Evolutionary conservation across 2,113 vertebrate species (phyloP).

Genomic region (Plecotus auritus): DNA sequence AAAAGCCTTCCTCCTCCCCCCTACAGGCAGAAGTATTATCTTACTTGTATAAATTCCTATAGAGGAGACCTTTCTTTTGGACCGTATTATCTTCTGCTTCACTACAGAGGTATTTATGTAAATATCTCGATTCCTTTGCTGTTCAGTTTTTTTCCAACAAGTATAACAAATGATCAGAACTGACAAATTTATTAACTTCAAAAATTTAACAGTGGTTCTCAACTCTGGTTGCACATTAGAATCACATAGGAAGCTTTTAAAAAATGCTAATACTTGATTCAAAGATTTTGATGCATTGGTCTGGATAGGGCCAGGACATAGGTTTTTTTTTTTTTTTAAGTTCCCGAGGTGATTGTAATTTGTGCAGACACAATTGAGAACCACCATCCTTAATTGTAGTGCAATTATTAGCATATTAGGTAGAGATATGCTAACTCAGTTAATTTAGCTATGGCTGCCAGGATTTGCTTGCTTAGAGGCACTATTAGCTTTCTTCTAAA

Average conservation of each 20-base stretch:
- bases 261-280: constrained; percentile 13
- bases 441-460: background rate
- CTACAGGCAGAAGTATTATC: background rate
- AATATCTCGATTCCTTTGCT: background rate
- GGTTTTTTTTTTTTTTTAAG: constrained; percentile 15
- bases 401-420: background rate
- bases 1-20: background rate
- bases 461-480: background rate
- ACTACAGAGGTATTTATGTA: background rate
- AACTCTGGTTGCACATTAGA: background rate
- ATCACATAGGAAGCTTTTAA: background rate
- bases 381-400: background rate
- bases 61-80: background rate
- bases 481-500: background rate
- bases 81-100: background rate
- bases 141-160: background rate
- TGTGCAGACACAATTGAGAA: constrained; percentile 9
- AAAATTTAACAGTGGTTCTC: background rate
- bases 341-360: background rate
- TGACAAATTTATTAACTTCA: background rate
- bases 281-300: constrained; percentile 19
- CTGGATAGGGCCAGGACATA: background rate
- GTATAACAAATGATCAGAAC: constrained; percentile 1
- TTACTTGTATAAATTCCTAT: background rate
- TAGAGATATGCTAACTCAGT: background rate